Evolutionary conservation across 2,888 invertebrate genomes (phyloP), one percentile per base, ranked within the genome.

Genomic region (Parnassius mnemosyne): DNA sequence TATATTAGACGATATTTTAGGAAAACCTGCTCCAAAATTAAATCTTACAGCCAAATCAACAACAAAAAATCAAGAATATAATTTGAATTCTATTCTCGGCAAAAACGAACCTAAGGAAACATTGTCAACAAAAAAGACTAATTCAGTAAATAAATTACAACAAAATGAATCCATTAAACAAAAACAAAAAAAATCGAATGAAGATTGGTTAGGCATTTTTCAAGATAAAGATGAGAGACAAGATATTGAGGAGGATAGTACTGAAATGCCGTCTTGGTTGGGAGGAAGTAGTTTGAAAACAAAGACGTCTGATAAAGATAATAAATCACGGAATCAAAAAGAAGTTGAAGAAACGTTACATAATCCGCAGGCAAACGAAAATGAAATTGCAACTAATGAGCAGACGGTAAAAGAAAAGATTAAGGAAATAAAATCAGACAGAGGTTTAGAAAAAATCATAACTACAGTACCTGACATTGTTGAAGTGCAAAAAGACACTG

Each of bases 1-100:
- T n/a, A 79, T 89, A 66, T 74, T 93, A 54, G 89, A 92, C 57
- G 93, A 93, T 76, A 92, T 93, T 66, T 80, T 94, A 62, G 93
- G 93, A 25, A 83, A 88, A 9, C 77, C 92, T 46, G 77, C 85
- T 3, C 74, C 73, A 52, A 87, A 87, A 77, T 68, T 76, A 5
- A 76, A 60, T 62, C 79, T 77, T 70, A 59, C 63, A n/a, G 68
- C 72, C 3, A 75, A 76, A 65, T 78, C 83, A 9, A 63, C 71
- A 3, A 81, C 80, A 56, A 87, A 84, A 71, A 85, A 75, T 66
- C 80, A 85, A 71, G 85, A 88, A 34, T 85, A 85, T 63, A 81
- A 87, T 70, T 80, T 90, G 44, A 84, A 87, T 66, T 78, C 80
- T 3, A 78, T 89, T 67, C 69, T 89, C 50, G 81, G 81, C 34